These are phyloP conservation scores for rabbit (Oryctolagus cuniculus) DNA, from an alignment of 2,113 vertebrate species.

Conservation along the genomic window mOryCun1.1 NC_091441.1:120686001-120686500, in stretches of 20 bases:
- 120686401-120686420: neutral
- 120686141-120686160: constrained; percentile 21
- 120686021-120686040: neutral
- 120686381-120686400: neutral
- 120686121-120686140: constrained; percentile 4
- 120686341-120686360: neutral
- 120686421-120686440: neutral
- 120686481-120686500: neutral
- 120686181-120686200: constrained; percentile 65
- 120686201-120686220: neutral
- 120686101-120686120: neutral
- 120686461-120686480: neutral
- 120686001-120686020: neutral
- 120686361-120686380: neutral
- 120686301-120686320: neutral
- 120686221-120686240: neutral
- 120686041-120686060: neutral
- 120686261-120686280: too few species aligned
- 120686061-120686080: neutral
- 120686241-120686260: neutral
- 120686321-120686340: neutral
- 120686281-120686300: too few species aligned
- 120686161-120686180: constrained; percentile 54
- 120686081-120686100: neutral
- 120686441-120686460: neutral